Base-by-base conservation (phyloP, 1,140 invertebrate genomes). In the Antheraea mylitta region DNA sequence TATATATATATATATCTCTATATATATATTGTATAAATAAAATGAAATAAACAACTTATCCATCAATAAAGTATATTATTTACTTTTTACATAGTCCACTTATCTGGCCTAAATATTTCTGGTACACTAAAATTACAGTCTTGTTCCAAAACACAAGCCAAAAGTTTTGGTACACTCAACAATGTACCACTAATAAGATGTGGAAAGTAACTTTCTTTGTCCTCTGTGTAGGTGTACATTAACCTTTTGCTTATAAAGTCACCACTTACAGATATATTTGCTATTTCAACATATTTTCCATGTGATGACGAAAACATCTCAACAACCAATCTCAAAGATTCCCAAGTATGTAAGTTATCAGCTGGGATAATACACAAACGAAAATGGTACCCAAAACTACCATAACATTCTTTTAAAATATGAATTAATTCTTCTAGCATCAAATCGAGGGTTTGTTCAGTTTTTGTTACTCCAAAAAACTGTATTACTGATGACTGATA, bases 231-330 rank as follows among this genome's bases (percentile, higher is more conserved):
- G 62, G 86, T 93, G 64, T 95, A 94, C 73, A 95, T 83, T 22
- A 96, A 86, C 65, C 96, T 92, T 83, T 96, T 96, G 79, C 95
- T 95, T 18, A 96, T 93, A 79, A 94, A 96, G 73, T 94, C 92
- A 45, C 93, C 94, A 80, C 93, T 94, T 11, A 94, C 65, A 2
- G 94, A 95, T 59, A 96, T 66, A 90, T 94, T 90, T 6, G 94
- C 95, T 68, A 96, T 92, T 91, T 95, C 94, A 3, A 96, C 76
- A 83, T 95, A 96, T 22, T 81, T 73, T 60, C 94, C 76, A 19
- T 87, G 81, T 77, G 92, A 92, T 18, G 85, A 82, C 0, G 95
- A 96, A 93, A 93, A 96, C 91, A 96, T 93, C 91, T 96, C 94
- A 75, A 96, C 93, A 18, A 93, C 93, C 3, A 95, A 76, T 73